Conservation (phyloP, 2,113 vertebrate species). For the Suncus etruscus region DNA sequence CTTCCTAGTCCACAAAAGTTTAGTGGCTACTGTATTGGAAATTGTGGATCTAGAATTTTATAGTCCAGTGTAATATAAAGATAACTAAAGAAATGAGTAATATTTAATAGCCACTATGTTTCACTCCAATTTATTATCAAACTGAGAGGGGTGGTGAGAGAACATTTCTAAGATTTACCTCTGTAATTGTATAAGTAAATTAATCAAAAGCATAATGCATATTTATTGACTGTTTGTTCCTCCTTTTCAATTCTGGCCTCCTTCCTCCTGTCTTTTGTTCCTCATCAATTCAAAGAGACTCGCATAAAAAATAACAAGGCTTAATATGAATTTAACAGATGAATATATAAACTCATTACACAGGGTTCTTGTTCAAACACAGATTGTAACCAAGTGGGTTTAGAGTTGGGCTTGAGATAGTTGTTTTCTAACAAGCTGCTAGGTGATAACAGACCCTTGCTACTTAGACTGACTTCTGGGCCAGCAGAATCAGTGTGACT, state of each 20-base stretch:
- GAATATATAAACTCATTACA: not conserved
- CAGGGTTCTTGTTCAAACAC: not conserved
- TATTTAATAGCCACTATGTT: too few relatives aligned
- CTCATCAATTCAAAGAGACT: not conserved
- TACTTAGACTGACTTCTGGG: not conserved
- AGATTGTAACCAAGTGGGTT: not conserved
- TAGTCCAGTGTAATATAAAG: not conserved
- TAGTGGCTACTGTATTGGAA: not conserved
- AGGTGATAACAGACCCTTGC: not conserved
- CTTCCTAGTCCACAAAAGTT: not conserved
- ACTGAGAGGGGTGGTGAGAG: not conserved
- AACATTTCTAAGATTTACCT: not conserved
- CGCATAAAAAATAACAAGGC: not conserved
- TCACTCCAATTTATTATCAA: not conserved
- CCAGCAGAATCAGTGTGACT: not conserved
- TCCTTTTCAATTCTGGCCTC: not conserved
- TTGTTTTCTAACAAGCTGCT: not conserved
- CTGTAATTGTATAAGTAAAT: constrained; percentile 12
- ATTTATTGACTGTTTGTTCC: not conserved
- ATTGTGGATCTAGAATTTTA: not conserved
- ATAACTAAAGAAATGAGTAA: not conserved
- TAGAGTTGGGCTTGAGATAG: not conserved
- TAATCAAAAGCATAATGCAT: not conserved
- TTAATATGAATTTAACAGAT: too few relatives aligned
- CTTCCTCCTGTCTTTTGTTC: not conserved